A percentile compares a stretch with the other conserved stretches of the same genome.
Conservation (phyloP, 1,140 invertebrate genomes). For the Lordiphosa mommai region DNA sequence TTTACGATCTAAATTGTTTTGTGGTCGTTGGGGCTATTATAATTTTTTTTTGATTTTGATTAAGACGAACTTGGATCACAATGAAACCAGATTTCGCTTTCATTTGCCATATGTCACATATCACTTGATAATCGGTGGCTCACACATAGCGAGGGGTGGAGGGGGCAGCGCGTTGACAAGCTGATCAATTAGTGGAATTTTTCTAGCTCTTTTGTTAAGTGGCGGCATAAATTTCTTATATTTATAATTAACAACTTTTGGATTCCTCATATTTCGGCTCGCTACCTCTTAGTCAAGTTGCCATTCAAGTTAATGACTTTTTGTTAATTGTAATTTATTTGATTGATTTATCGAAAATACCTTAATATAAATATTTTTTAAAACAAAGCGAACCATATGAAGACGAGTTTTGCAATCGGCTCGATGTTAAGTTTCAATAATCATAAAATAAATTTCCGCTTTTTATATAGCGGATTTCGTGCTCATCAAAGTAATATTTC, state of each 20-base stretch:
- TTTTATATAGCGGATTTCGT: constrained; percentile 6
- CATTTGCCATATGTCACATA: constrained; percentile 19
- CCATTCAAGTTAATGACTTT: constrained; percentile 61
- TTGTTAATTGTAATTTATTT: constrained; percentile 77
- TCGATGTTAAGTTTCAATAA: neutral
- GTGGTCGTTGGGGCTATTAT: constrained; percentile 25
- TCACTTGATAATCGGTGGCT: too few species aligned
- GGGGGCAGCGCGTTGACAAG: constrained; percentile 1
- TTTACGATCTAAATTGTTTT: constrained; percentile 50
- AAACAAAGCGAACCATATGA: constrained; percentile 4
- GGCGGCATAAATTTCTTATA: constrained; percentile 64
- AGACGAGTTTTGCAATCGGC: constrained; percentile 63
- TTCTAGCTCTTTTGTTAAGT: constrained; percentile 20
- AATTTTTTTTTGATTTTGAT: constrained; percentile 33
- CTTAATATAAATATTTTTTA: constrained; percentile 63
- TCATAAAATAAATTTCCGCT: too few species aligned
- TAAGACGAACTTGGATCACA: constrained; percentile 43
- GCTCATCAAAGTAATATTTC: neutral
- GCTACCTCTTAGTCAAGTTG: constrained; percentile 24
- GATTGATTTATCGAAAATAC: constrained; percentile 64
- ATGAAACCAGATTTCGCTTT: constrained; percentile 53
- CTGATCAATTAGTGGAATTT: constrained; percentile 64
- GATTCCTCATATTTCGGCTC: constrained; percentile 12
- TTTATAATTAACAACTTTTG: constrained; percentile 58
- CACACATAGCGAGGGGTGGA: too few species aligned